Evolutionary conservation across 1,140 invertebrate genomes (phyloP), one percentile per base, ranked within the genome.

Genomic region (Papilio dardanus): DNA sequence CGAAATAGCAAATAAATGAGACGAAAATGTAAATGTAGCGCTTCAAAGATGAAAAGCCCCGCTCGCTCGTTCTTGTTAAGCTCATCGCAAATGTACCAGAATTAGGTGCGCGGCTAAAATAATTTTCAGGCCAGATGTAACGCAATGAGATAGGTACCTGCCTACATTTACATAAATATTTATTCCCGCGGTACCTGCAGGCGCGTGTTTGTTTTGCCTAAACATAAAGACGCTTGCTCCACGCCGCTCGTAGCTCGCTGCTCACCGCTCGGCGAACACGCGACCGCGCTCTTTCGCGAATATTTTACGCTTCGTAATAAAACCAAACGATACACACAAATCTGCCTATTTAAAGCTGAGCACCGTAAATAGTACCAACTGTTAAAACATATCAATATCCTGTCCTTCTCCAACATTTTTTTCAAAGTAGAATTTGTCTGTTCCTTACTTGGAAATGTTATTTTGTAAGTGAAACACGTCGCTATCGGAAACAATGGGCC

Each of bases 1-100:
- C 90, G 88, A 93, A 93, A 93, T 93, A 93, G 91, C 91, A 91
- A 91, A 92, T 93, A 93, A 93, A 93, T 93, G 91, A 93, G 91
- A 93, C 91, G 91, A 93, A 93, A 93, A 93, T 93, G 91, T 93
- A 92, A 93, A 93, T 93, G 91, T 92, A 88, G 90, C 90, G 91
- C 88, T 92, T 92, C 90, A 87, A 88, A 93, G 91, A 93, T 93
- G 91, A 93, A 93, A 93, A 92, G 89, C 89, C 86, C 87, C 90
- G 89, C 86, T 87, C 82, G 84, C 87, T 79, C 86, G 86, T 82
- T 90, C 91, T 91, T 90, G 90, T 90, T 93, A 91, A 91, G 89
- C 89, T 90, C 88, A 88, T 89, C 88, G 89, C 91, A 90, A 91
- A 93, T 93, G 90, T 92, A 90, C 87, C 90, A 89, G 88, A 93